A percentile compares a stretch with the other conserved stretches of the same genome.
These are phyloP conservation scores for Parapristionchus giblindavisi DNA, from an alignment of 2,888 invertebrate genomes.

Conservation along the genomic window DNA sequence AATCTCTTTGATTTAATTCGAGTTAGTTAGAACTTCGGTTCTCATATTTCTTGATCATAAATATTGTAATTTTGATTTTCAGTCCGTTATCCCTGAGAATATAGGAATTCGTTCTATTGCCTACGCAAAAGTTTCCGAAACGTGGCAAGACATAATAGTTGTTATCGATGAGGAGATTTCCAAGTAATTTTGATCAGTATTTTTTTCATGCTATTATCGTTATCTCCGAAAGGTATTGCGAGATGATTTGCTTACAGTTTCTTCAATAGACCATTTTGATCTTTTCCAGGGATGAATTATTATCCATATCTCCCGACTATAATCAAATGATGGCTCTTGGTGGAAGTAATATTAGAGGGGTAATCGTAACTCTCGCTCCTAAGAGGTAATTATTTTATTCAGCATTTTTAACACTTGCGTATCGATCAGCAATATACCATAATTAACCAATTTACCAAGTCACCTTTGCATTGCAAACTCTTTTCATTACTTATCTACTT, in stretches of 20 bases:
- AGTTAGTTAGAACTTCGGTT: conserved; percentile 4
- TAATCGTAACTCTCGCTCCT: conserved; percentile 57
- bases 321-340: conserved; percentile 58
- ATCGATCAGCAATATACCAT: too few species aligned
- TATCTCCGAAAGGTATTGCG: too few species aligned
- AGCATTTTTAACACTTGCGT: too few species aligned
- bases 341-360: conserved; percentile 57
- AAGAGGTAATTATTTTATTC: conserved; percentile 38
- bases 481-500: too few species aligned
- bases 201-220: too few species aligned
- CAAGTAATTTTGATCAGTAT: conserved; percentile 50
- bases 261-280: too few species aligned
- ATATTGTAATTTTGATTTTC: too few species aligned
- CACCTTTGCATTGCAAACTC: too few species aligned
- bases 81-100: conserved; percentile 24
- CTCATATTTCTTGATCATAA: too few species aligned
- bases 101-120: conserved; percentile 39
- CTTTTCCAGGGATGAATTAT: conserved; percentile 58
- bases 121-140: conserved; percentile 44
- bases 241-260: too few species aligned
- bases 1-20: conserved; percentile 48
- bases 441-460: too few species aligned
- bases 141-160: conserved; percentile 49
- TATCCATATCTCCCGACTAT: conserved; percentile 58
- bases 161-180: conserved; percentile 55